phyloP scores from a whole-genome alignment of 2,888 invertebrate genomes.

The Hypsopygia costalis region DNA sequence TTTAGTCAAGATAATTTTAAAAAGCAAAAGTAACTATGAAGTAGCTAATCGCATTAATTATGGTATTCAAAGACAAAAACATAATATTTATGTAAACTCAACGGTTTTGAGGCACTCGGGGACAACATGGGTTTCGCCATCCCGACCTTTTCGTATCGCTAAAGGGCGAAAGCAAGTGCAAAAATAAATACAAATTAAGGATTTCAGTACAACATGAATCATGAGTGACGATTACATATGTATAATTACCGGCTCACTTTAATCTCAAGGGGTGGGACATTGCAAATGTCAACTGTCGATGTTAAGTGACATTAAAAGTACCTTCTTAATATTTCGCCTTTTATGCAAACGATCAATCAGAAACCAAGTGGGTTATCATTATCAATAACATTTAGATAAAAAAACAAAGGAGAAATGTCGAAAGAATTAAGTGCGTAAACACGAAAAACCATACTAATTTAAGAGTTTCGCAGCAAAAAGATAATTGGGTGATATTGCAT shows the following conservation, averaged over 20 bases:
- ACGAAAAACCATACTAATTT: conserved; percentile 18
- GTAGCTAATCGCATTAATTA: too few relatives aligned
- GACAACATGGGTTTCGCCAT: conserved; percentile 6
- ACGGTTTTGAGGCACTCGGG: not conserved
- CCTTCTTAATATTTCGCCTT: conserved; percentile 1
- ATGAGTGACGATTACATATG: conserved; percentile 12
- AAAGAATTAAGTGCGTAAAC: conserved; percentile 16
- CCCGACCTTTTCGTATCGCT: conserved; percentile 17
- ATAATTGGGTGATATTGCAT: conserved; percentile 21
- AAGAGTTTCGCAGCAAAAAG: conserved; percentile 19
- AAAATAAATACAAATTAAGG: conserved; percentile 11
- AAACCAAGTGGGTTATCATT: conserved; percentile 28
- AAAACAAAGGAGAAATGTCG: conserved; percentile 15
- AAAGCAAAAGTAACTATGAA: too few relatives aligned
- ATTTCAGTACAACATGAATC: conserved; percentile 13
- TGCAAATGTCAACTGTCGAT: conserved; percentile 17
- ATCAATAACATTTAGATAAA: conserved; percentile 24
- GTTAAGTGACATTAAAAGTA: conserved; percentile 3
- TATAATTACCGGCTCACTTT: conserved; percentile 19
- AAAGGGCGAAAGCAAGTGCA: not conserved
- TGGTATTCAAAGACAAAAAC: too few relatives aligned
- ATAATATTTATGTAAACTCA: too few relatives aligned
- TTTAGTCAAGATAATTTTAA: too few relatives aligned
- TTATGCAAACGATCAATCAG: conserved; percentile 1
- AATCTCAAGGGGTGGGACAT: conserved; percentile 18